phyloP scores from a whole-genome alignment of 2,797 vertebrate genomes.

The Microhierax caerulescens region DNA sequence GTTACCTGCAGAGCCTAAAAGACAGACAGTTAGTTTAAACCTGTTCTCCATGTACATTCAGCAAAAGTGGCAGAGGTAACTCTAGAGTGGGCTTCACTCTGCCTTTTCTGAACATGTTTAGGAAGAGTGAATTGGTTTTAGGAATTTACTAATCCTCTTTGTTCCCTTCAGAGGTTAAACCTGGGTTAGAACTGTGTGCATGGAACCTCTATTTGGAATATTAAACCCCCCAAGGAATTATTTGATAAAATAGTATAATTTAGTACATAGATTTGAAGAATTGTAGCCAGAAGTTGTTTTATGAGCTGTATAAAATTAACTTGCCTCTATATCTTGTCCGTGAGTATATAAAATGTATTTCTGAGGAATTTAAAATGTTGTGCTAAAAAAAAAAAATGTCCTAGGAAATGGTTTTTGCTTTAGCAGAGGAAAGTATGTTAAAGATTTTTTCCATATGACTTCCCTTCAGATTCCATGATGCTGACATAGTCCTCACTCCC shows the following conservation, averaged over 20 bases:
- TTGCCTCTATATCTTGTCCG: not conserved
- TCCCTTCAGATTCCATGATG: not conserved
- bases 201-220: not conserved
- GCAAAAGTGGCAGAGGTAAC: not conserved
- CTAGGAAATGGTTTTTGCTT: not conserved
- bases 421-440: not conserved
- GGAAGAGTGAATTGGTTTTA: not conserved
- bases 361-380: not conserved
- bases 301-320: not conserved
- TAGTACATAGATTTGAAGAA: not conserved
- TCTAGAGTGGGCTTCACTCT: not conserved
- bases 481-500: not conserved
- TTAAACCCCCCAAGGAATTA: rapidly evolving
- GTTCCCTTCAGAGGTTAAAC: not conserved
- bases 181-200: not conserved
- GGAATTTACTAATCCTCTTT: not conserved
- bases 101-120: not conserved
- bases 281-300: not conserved
- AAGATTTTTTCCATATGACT: not conserved
- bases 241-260: not conserved
- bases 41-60: not conserved
- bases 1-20: not conserved
- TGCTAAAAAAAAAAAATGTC: not conserved
- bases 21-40: not conserved
- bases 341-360: not conserved